These are phyloP conservation scores for Eupsilia transversa DNA, from an alignment of 2,888 invertebrate genomes.

Conservation along the genomic window DNA sequence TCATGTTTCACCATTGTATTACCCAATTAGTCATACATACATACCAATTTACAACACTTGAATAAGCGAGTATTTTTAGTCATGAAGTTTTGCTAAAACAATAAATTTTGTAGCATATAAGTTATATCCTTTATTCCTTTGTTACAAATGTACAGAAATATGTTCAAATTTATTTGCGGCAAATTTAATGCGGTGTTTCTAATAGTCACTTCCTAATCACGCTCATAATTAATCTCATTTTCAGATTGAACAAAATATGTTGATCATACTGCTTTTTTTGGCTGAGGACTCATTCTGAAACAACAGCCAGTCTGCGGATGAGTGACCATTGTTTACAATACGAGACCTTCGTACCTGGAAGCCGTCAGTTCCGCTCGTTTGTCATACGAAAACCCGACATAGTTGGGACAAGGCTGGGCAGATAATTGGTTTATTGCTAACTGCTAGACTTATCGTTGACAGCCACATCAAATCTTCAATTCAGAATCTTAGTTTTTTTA, in stretches of 20 bases:
- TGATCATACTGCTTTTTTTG: background rate
- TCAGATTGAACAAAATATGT: background rate
- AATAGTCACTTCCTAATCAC: slow-evolving; percentile 24
- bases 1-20: slow-evolving; percentile 10
- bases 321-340: slow-evolving; percentile 36
- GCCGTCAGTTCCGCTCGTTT: slow-evolving; percentile 27
- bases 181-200: slow-evolving; percentile 2
- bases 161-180: background rate
- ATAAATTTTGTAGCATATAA: slow-evolving; percentile 9
- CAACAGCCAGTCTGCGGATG: slow-evolving; percentile 8
- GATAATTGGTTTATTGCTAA: slow-evolving; percentile 39
- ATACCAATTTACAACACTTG: slow-evolving; percentile 39
- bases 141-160: slow-evolving; percentile 1
- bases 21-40: slow-evolving; percentile 47
- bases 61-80: slow-evolving; percentile 39
- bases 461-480: slow-evolving; percentile 11
- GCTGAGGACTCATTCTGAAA: background rate
- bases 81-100: slow-evolving; percentile 26
- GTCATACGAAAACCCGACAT: slow-evolving; percentile 14
- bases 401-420: slow-evolving; percentile 30
- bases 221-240: background rate
- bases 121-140: slow-evolving; percentile 31
- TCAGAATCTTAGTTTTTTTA: slow-evolving; percentile 2
- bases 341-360: slow-evolving; percentile 41
- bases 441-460: slow-evolving; percentile 1